A percentile compares a stretch with the other conserved stretches of the same genome.
These are phyloP conservation scores for Tetramorium bicarinatum DNA, from an alignment of 2,888 invertebrate genomes.

Conservation along the genomic window DNA sequence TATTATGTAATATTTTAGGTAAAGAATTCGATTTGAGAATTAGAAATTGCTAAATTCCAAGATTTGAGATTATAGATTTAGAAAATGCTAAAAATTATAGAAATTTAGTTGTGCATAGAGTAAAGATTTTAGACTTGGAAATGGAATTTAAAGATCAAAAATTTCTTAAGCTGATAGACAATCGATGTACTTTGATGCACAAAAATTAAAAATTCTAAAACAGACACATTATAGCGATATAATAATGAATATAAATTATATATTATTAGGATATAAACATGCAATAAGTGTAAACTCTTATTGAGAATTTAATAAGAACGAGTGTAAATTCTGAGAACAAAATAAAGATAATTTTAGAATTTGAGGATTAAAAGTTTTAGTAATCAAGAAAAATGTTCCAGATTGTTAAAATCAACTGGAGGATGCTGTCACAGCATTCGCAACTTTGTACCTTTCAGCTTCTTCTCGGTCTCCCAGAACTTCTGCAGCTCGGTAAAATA, in stretches of 20 bases:
- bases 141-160: background rate
- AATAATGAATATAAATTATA: background rate
- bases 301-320: background rate
- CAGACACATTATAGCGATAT: background rate
- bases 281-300: background rate
- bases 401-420: background rate
- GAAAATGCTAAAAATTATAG: background rate
- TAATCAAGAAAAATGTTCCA: background rate
- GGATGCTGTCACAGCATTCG: conserved; percentile 1
- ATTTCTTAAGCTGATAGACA: background rate
- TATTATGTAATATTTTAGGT: background rate
- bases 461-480: conserved; percentile 98
- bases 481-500: conserved; percentile 98
- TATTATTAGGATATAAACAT: background rate
- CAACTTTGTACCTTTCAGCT: conserved; percentile 93
- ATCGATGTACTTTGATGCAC: background rate
- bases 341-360: background rate
- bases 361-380: background rate
- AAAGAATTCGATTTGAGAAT: background rate
- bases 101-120: background rate
- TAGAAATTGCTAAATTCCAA: background rate
- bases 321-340: background rate
- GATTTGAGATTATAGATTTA: background rate
- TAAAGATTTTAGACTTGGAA: background rate
- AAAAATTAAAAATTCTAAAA: background rate